Base-by-base conservation (phyloP, 1,140 invertebrate genomes). In the Drosophila sulfurigaster region DNA sequence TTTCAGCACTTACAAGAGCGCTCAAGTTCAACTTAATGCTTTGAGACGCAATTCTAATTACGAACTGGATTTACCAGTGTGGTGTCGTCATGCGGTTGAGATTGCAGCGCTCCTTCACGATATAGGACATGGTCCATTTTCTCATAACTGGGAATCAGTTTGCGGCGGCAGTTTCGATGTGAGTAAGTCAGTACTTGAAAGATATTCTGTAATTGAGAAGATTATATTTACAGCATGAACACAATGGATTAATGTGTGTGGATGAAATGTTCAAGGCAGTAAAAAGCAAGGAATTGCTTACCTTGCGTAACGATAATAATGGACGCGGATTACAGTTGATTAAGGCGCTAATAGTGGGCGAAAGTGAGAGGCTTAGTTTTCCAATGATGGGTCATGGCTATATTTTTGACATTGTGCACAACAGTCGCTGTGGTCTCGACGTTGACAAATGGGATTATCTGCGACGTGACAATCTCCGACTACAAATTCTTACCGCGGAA, bases 401-500 rank as follows among this genome's bases (percentile, higher is more conserved):
- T 13, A 78, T 88, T 1, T 88, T 88, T 30, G 83, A 88, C 45
- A 95, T 96, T 74, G 94, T 96, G 0, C 93, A 94, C 25, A 96
- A 96, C 82, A 93, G 94, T 59, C 82, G 92, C 10, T 95, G 94
- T 75, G 94, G 94, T 13, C 93, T 96, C 30, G 96, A 96, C 93
- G 96, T 96, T 4, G 96, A 96, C 88, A 96, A 96, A 91, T 96
- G 94, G 94, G 96, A 96, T 82, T 96, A 96, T 78, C 93, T 96
- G 49, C 89, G 94, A 10, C 92, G 96, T 60, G 96, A 96, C 82
- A 93, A 82, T 43, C 79, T 90, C 48, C 74, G 75, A 16, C n/a
- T 83, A 1, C 38, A 89, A 13, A 1, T 81, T 3, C 65, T 90
- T 0, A 69, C 5, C 25, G 25, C 58, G 10, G 63, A 76, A 1